Percentiles rank a stretch among this genome's conserved stretches.
Conservation (phyloP, 2,797 vertebrate species). For the Labroides dimidiatus region DNA sequence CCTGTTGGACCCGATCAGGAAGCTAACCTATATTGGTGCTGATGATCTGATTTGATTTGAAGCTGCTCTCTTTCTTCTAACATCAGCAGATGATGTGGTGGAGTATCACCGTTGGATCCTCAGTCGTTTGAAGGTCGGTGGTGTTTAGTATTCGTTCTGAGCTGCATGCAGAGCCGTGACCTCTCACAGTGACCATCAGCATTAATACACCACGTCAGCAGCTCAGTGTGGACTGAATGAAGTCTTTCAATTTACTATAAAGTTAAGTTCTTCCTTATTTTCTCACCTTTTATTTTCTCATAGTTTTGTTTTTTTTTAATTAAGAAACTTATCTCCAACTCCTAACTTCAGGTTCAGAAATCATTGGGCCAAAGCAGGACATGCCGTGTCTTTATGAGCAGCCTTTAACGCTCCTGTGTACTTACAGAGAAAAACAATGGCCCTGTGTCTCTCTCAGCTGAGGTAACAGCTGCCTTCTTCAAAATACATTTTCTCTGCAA, state of each 20-base stretch:
- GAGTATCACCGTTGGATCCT: too few species aligned
- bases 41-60: too few species aligned
- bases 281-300: too few species aligned
- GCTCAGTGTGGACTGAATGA: too few species aligned
- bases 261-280: too few species aligned
- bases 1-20: too few species aligned
- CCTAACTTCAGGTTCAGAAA: not conserved
- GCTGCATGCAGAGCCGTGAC: slow-evolving; percentile 38
- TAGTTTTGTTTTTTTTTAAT: too few species aligned
- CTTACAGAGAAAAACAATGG: not conserved
- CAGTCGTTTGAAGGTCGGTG: slow-evolving; percentile 64
- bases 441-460: slow-evolving; percentile 14
- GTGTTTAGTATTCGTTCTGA: slow-evolving; percentile 68
- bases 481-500: slow-evolving; percentile 6
- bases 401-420: not conserved
- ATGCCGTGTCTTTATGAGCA: not conserved
- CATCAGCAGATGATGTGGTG: too few species aligned
- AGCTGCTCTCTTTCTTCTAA: too few species aligned
- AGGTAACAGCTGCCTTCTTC: slow-evolving; percentile 6
- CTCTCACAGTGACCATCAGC: slow-evolving; percentile 19
- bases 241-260: too few species aligned
- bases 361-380: not conserved
- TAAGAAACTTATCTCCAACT: too few species aligned
- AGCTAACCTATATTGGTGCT: too few species aligned
- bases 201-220: slow-evolving; percentile 15